Percentiles rank a stretch among this genome's conserved stretches.
These are phyloP conservation scores for Lutraria lutraria DNA, from an alignment of 2,888 invertebrate species.

Conservation along the genomic window DNA sequence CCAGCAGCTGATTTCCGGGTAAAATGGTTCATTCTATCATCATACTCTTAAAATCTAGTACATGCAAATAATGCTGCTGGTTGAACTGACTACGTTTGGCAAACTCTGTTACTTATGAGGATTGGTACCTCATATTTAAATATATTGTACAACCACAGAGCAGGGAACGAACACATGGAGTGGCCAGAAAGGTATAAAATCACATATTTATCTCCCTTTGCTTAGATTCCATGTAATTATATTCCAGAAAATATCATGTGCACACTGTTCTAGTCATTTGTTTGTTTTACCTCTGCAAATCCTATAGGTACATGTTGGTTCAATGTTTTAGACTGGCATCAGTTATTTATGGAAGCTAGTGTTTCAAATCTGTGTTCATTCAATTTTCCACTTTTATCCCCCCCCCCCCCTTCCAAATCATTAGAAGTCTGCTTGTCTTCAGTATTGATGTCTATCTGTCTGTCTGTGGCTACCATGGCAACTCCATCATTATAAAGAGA, in stretches of 20 bases:
- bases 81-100: background rate
- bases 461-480: too few relatives aligned
- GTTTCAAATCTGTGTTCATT: background rate
- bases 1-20: too few relatives aligned
- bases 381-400: background rate
- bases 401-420: background rate
- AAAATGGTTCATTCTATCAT: too few relatives aligned
- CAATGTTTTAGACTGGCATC: background rate
- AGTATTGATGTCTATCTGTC: background rate
- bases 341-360: background rate
- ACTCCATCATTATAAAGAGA: too few relatives aligned
- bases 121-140: background rate
- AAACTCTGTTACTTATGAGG: background rate
- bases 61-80: too few relatives aligned
- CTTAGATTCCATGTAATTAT: constrained; percentile 3
- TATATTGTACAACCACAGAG: constrained; percentile 35
- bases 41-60: too few relatives aligned
- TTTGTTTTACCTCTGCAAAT: background rate
- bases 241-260: constrained; percentile 9
- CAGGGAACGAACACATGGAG: constrained; percentile 55
- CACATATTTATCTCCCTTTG: constrained; percentile 55
- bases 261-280: background rate
- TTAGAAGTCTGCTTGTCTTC: background rate
- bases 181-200: constrained; percentile 67
- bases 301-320: background rate